A percentile compares a stretch with the other conserved stretches of the same genome.
Conservation (phyloP, 2,888 invertebrate species). For the Eudemis profundana region DNA sequence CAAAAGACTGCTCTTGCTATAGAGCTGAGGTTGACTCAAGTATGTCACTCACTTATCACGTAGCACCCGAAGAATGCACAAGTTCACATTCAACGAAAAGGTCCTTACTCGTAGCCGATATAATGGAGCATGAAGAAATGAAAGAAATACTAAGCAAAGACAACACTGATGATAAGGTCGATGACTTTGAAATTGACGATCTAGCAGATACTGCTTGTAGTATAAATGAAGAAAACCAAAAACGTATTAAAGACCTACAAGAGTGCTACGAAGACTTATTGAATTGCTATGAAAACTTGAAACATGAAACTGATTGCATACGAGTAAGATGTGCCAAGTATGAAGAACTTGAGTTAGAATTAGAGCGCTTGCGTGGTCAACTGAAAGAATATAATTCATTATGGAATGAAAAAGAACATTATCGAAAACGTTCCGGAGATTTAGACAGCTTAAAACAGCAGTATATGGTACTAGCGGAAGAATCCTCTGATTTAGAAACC, state of each 20-base stretch:
- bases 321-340: constrained; percentile 64
- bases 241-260: constrained; percentile 72
- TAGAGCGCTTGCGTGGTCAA: constrained; percentile 62
- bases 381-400: constrained; percentile 70
- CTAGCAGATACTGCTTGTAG: constrained; percentile 56
- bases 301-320: constrained; percentile 69
- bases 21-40: constrained; percentile 61
- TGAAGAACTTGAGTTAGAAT: constrained; percentile 69
- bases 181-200: constrained; percentile 56
- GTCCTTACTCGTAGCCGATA: constrained; percentile 76
- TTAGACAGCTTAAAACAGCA: constrained; percentile 74
- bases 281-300: constrained; percentile 70
- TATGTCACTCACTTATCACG: constrained; percentile 62
- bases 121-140: constrained; percentile 77
- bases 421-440: constrained; percentile 69
- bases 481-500: constrained; percentile 71
- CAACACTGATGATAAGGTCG: constrained; percentile 50
- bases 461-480: constrained; percentile 70
- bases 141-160: constrained; percentile 73
- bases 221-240: constrained; percentile 69
- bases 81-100: constrained; percentile 61
- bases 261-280: constrained; percentile 72
- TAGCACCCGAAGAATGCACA: constrained; percentile 60
- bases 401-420: constrained; percentile 79
- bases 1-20: constrained; percentile 65